These are phyloP conservation scores for Pangasianodon hypophthalmus DNA, from an alignment of 2,113 vertebrate species.

Conservation along the genomic window DNA sequence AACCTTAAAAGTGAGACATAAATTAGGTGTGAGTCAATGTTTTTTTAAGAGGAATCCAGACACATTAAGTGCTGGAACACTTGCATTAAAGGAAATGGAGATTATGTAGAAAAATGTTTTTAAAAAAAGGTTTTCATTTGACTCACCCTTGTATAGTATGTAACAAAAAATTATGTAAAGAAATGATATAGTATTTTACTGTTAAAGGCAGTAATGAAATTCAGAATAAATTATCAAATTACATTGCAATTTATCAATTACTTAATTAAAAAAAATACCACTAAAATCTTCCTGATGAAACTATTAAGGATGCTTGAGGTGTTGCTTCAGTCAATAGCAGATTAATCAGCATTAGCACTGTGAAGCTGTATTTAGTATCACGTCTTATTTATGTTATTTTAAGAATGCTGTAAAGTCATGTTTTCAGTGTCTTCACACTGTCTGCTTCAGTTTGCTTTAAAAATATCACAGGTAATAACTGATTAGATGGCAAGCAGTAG, in stretches of 20 bases:
- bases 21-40: neutral
- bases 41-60: neutral
- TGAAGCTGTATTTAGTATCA: neutral
- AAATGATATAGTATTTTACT: neutral
- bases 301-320: neutral
- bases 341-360: neutral
- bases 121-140: neutral
- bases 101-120: neutral
- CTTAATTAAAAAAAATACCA: neutral
- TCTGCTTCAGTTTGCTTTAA: neutral
- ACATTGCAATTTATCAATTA: neutral
- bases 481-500: conserved; percentile 63
- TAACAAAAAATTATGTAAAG: neutral
- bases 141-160: neutral
- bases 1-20: too few species aligned
- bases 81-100: neutral
- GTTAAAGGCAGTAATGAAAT: neutral
- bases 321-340: neutral
- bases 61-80: neutral
- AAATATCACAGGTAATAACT: conserved; percentile 35
- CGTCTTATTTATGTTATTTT: neutral
- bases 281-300: neutral
- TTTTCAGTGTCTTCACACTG: neutral
- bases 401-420: neutral
- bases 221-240: neutral